These are phyloP conservation scores for Ctenopoma multispine DNA, from an alignment of 2,797 vertebrate species.

Conservation along the genomic window DNA sequence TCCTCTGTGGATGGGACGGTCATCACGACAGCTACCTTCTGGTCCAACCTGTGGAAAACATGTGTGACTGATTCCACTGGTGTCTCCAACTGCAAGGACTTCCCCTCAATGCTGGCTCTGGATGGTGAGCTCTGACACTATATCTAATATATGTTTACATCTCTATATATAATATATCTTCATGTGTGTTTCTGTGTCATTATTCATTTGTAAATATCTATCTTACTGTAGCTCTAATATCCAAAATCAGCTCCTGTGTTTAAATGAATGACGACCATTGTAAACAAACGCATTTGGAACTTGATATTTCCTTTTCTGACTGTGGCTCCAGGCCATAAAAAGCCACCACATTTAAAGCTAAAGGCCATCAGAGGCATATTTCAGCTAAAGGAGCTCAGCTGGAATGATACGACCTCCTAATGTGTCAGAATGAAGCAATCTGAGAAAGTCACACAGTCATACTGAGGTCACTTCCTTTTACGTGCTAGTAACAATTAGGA, in stretches of 20 bases:
- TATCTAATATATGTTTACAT: not conserved
- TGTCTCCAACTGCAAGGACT: slow-evolving; percentile 96
- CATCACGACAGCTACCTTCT: slow-evolving; percentile 96
- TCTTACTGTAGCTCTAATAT: not conserved
- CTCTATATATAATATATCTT: too few species aligned
- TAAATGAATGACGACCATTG: slow-evolving; percentile 47
- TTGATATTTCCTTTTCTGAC: slow-evolving; percentile 51
- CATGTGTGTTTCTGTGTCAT: not conserved
- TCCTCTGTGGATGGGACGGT: slow-evolving; percentile 95
- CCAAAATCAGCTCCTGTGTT: slow-evolving; percentile 23
- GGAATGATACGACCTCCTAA: slow-evolving; percentile 39
- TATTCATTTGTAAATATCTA: not conserved
- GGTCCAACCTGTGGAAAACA: slow-evolving; percentile 96
- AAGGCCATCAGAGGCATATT: slow-evolving; percentile 38
- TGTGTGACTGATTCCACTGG: slow-evolving; percentile 96
- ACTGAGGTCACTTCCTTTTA: slow-evolving; percentile 27
- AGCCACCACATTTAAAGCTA: slow-evolving; percentile 50
- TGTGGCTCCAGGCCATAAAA: slow-evolving; percentile 43
- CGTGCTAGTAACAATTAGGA: not conserved
- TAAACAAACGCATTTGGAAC: slow-evolving; percentile 59
- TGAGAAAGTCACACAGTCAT: slow-evolving; percentile 60
- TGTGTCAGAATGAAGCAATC: slow-evolving; percentile 47
- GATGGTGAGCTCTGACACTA: slow-evolving; percentile 83
- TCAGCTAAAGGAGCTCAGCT: slow-evolving; percentile 16
- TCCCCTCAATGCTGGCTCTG: slow-evolving; percentile 95